phyloP scores from a whole-genome alignment of 1,140 invertebrate species.

The Leptestheria dahalacensis region DNA sequence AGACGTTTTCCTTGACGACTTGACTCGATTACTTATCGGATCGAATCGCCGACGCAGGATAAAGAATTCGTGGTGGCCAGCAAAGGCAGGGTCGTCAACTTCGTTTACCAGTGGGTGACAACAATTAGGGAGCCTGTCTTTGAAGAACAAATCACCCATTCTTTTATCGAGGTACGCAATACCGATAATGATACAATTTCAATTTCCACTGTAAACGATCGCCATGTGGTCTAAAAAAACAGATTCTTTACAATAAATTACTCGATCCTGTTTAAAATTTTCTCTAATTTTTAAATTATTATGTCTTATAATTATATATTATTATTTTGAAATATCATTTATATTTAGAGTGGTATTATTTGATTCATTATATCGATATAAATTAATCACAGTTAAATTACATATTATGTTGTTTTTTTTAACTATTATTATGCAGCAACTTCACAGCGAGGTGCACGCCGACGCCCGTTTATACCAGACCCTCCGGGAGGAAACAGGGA shows the following conservation, averaged over 20 bases:
- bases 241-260: no score
- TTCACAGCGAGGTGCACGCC: slow-evolving; percentile 48
- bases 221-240: no score
- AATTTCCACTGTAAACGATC: neutral
- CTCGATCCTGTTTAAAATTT: no score
- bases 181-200: neutral
- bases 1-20: slow-evolving; percentile 14
- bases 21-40: slow-evolving; percentile 33
- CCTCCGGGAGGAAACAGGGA: slow-evolving; percentile 43
- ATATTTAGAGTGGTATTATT: no score
- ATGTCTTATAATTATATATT: no score
- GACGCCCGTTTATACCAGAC: slow-evolving; percentile 31
- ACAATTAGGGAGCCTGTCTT: slow-evolving; percentile 56
- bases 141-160: slow-evolving; percentile 49
- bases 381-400: no score
- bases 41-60: slow-evolving; percentile 43
- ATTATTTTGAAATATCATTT: no score
- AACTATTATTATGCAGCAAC: slow-evolving; percentile 35
- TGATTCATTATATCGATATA: no score
- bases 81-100: slow-evolving; percentile 59
- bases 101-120: slow-evolving; percentile 59
- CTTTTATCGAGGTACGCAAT: slow-evolving; percentile 46
- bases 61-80: slow-evolving; percentile 54
- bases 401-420: neutral
- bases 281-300: no score